Evolutionary conservation across 2,888 invertebrate genomes (phyloP), one percentile per base, ranked within the genome.

Genomic region (Amblyjoppa proteus): DNA sequence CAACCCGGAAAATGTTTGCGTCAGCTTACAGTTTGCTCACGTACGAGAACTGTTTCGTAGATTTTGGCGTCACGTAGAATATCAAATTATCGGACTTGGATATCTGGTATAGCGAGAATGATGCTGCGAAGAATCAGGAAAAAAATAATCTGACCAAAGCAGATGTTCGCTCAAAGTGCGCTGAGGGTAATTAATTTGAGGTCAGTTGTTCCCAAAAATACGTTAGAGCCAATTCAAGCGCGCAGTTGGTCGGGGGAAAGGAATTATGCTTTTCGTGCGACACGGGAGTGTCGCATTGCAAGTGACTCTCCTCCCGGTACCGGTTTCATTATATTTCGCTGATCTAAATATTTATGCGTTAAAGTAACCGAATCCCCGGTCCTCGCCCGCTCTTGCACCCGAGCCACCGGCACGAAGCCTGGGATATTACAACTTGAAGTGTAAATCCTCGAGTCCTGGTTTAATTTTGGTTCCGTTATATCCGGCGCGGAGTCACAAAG

Each of bases 271-370:
- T 45, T 45, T 13, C 13, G 13, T 13, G 13, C 3, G 4, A 45
- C 5, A 34, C 5, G 2, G 16, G 16, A 64, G 64, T 13, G 61
- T 61, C 28, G 13, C 31, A 13, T 61, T 13, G 31, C 61, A 2
- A 41, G 16, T 64, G 34, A 34, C 16, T 34, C 64, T 31, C 28
- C 16, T 5, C 6, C n/a, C 6, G 31, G 34, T 64, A 0, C 34
- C 31, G 4, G 34, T 6, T 64, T 31, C 16, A 31, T 64, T 34
- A 64, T 16, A 64, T 28, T 64, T 64, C 25, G 9, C 7, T 16
- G 68, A 74, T 85, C 61, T 83, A 74, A 85, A 85, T 85, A 85
- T 85, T 80, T 77, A 83, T 80, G 69, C 53, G 73, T 41, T 68
- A 73, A 71, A 85, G 77, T 53, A 61, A 68, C 76, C 68, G 58